These are phyloP conservation scores for Paracentrotus lividus DNA, from an alignment of 53 echinoderm and acorn worm species.

Conservation along the genomic window DNA sequence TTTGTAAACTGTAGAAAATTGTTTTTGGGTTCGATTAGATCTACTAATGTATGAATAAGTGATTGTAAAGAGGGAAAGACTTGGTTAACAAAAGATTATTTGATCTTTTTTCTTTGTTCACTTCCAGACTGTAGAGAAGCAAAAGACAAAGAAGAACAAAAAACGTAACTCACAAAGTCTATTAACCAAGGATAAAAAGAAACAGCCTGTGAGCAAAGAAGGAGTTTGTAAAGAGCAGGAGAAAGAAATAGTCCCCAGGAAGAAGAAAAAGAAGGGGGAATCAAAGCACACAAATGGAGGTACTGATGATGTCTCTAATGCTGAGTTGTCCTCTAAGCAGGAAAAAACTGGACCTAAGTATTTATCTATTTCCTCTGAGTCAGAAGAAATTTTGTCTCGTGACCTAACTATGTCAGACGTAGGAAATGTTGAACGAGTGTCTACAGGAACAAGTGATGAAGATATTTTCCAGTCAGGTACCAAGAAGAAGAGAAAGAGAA, in stretches of 20 bases:
- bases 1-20: no score
- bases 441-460: not conserved
- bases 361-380: not conserved
- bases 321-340: not conserved
- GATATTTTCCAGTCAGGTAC: not conserved
- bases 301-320: not conserved
- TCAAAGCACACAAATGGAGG: not conserved
- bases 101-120: not conserved
- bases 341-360: not conserved
- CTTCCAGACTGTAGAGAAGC: not conserved
- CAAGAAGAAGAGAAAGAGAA: constrained; percentile 87
- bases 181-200: not conserved
- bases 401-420: not conserved
- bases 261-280: not conserved
- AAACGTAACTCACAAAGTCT: not conserved
- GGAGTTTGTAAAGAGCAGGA: not conserved
- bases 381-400: not conserved
- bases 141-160: not conserved
- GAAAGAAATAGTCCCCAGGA: not conserved
- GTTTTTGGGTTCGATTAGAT: no score
- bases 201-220: not conserved
- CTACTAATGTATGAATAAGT: no score
- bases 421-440: not conserved
- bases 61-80: no score
- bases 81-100: no score